phyloP scores from a whole-genome alignment of 2,888 invertebrate genomes.

The Phasia obesa region DNA sequence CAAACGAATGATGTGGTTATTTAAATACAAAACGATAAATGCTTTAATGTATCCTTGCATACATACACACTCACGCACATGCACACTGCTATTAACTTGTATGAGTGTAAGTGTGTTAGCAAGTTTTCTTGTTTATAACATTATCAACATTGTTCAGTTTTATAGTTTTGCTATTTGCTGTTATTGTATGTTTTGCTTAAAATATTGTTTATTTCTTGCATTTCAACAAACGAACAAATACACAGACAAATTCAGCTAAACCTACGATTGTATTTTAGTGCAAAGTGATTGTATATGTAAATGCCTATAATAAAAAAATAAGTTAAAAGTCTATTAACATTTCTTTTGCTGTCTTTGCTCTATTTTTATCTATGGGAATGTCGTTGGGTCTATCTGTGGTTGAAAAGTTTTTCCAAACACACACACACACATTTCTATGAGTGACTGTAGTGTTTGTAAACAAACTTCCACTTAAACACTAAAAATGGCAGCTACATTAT shows the following conservation, averaged over 20 bases:
- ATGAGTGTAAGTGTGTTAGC: slow-evolving; percentile 14
- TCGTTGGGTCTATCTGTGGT: no score
- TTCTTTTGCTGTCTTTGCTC: slow-evolving; percentile 28
- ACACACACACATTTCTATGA: slow-evolving; percentile 24
- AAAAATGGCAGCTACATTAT: neutral
- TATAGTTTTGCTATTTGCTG: slow-evolving; percentile 30
- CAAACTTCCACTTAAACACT: no score
- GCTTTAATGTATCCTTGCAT: neutral
- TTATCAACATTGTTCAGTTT: slow-evolving; percentile 39
- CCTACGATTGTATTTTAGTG: neutral
- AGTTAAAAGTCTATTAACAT: slow-evolving; percentile 61
- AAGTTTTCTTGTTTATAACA: slow-evolving; percentile 40
- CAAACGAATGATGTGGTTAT: no score
- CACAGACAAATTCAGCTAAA: neutral
- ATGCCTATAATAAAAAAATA: no score
- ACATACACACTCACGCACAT: no score
- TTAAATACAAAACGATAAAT: neutral
- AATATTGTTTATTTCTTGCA: slow-evolving; percentile 38
- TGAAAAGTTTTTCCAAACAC: neutral
- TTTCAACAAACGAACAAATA: neutral
- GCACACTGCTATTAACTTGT: neutral
- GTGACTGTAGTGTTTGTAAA: no score
- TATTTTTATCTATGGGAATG: neutral
- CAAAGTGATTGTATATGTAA: neutral
- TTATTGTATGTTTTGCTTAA: slow-evolving; percentile 33